These are phyloP conservation scores for Phania funesta DNA, from an alignment of 2,888 invertebrate species.

Conservation along the genomic window DNA sequence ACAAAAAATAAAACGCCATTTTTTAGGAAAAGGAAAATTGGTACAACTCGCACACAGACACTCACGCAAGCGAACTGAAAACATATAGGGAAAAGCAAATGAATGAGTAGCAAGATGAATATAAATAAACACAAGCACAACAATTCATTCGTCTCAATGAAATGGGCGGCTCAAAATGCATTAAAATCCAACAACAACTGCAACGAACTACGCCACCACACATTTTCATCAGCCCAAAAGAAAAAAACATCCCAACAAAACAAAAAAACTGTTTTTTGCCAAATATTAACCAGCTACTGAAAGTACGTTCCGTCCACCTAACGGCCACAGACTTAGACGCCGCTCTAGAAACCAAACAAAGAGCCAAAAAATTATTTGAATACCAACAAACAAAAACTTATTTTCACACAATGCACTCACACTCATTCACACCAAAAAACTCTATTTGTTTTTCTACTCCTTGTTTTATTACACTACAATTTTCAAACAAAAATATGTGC, in stretches of 20 bases:
- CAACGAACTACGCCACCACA: conserved; percentile 40
- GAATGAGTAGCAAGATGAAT: conserved; percentile 2
- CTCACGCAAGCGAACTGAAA: conserved; percentile 38
- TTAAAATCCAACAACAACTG: conserved; percentile 28
- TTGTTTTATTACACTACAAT: neutral
- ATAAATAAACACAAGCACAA: neutral
- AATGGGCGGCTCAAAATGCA: conserved; percentile 63
- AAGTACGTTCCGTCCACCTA: conserved; percentile 19
- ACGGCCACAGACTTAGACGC: conserved; percentile 60
- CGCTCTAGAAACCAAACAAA: conserved; percentile 64
- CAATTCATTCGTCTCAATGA: conserved; percentile 44
- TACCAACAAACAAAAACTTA: conserved; percentile 12
- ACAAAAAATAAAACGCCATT: conserved; percentile 59
- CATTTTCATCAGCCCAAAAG: conserved; percentile 29
- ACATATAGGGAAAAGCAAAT: conserved; percentile 62
- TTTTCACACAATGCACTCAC: conserved; percentile 13
- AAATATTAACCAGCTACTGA: conserved; percentile 13
- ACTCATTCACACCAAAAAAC: neutral
- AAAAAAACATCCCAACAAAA: no score
- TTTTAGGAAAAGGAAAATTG: conserved; percentile 42
- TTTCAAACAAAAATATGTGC: neutral
- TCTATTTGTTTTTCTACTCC: neutral
- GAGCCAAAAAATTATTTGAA: conserved; percentile 54
- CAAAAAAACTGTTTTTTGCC: conserved; percentile 25
- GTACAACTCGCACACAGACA: neutral